These are phyloP conservation scores for Drosophila paulistorum DNA, from an alignment of 1,140 invertebrate species.

Conservation along the genomic window DNA sequence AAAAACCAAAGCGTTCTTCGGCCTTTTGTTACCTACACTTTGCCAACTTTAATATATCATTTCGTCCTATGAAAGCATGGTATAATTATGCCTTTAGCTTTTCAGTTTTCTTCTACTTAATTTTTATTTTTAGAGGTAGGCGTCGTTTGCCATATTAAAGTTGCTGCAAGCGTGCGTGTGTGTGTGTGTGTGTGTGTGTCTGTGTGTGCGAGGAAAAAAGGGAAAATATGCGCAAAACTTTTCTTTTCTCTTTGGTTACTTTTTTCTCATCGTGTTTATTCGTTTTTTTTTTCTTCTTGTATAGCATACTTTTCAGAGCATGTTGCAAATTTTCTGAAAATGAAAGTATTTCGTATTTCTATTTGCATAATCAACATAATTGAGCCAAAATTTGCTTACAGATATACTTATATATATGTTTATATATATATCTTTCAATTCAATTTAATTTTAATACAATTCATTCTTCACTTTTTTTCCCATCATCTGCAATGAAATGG, in stretches of 20 bases:
- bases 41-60: too few relatives aligned
- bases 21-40: too few relatives aligned
- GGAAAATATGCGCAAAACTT: slow-evolving; percentile 3
- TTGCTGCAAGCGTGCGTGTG: neutral
- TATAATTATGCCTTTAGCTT: slow-evolving; percentile 52
- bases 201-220: neutral
- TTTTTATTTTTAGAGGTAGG: slow-evolving; percentile 6
- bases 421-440: neutral
- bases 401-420: neutral
- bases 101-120: neutral
- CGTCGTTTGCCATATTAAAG: neutral
- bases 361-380: slow-evolving; percentile 18
- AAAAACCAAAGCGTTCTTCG: too few relatives aligned
- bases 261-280: neutral
- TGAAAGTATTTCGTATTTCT: slow-evolving; percentile 8
- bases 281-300: neutral
- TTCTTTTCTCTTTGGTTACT: slow-evolving; percentile 4
- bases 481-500: slow-evolving; percentile 43
- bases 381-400: slow-evolving; percentile 10
- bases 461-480: neutral
- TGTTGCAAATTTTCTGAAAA: slow-evolving; percentile 1
- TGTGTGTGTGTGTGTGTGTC: slow-evolving; percentile 8
- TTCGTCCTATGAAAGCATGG: too few relatives aligned
- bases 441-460: neutral
- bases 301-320: slow-evolving; percentile 13